phyloP scores from a whole-genome alignment of 1,140 invertebrate genomes.

The Periplaneta americana region DNA sequence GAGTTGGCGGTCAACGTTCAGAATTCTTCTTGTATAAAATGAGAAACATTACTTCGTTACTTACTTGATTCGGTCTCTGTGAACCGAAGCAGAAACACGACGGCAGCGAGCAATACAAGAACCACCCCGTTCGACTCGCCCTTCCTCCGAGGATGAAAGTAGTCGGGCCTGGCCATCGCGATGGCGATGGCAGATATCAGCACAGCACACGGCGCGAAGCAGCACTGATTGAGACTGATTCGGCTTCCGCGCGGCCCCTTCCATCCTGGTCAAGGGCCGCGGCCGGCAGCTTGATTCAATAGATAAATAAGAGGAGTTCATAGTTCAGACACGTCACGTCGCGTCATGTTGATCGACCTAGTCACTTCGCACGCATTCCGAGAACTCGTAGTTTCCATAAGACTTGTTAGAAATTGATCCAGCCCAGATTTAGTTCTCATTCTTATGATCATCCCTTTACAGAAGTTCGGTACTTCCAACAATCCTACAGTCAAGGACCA shows the following conservation, averaged over 20 bases:
- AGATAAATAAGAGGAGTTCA: neutral
- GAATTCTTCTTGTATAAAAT: no score
- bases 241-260: neutral
- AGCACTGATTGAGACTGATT: neutral
- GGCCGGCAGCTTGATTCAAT: neutral
- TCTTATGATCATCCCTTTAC: no score
- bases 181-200: no score
- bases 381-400: no score
- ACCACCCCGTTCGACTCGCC: neutral
- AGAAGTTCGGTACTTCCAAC: no score
- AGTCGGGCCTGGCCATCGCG: no score
- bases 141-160: neutral
- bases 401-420: no score
- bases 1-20: no score
- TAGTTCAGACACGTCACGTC: neutral
- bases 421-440: no score
- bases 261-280: neutral
- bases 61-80: neutral
- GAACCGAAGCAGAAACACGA: neutral
- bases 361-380: neutral
- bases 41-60: no score
- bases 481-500: no score
- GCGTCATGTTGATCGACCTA: neutral
- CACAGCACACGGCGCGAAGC: no score
- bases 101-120: neutral